Evolutionary conservation across 2,113 vertebrate species (phyloP), one percentile per base, ranked within the genome.

Genomic region (Marmota flaviventris): DNA sequence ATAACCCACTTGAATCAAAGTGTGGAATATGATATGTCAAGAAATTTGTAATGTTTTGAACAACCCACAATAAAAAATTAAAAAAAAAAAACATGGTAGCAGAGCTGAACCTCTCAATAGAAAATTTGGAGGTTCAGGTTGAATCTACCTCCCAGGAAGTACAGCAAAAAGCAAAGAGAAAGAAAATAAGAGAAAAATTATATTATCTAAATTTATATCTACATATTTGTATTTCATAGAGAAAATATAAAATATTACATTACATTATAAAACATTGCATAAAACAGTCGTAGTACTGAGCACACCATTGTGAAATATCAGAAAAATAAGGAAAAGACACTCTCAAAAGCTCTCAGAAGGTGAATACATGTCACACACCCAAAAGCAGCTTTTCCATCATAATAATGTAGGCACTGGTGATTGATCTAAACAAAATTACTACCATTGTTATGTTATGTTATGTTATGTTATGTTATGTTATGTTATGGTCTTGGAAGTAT

Each of bases 61-160:
- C n/a, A n/a, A n/a, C n/a, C n/a, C n/a, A n/a, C n/a, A n/a, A n/a
- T n/a, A n/a, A n/a, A n/a, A n/a, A n/a, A n/a, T n/a, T n/a, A n/a
- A n/a, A n/a, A n/a, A n/a, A n/a, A n/a, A 73, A 83, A 96, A 92
- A 67, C 39, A 92, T 69, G 8, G 65, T 12, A 87, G 53, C 70
- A 86, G 65, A 96, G 89, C 20, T 67, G 20, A 77, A 82, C 39
- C 16, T 63, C 8, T 75, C 61, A 45, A 56, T 67, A 90, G 58
- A 82, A 89, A 95, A 13, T 29, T 61, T 58, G 37, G 63, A 87
- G 79, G 11, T 75, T 39, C 5, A 58, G 13, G 37, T 85, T 76
- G 42, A 94, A n/a, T 48, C 42, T 42, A 34, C 65, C 42, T 82
- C 87, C 77, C 34, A 75, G 37, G 61, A 83, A 87, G 29, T 42